Percentiles rank a stretch among this genome's conserved stretches.
These are phyloP conservation scores for Poeciliopsis turrubarensis DNA, from an alignment of 2,113 vertebrate genomes.

Conservation along the genomic window DNA sequence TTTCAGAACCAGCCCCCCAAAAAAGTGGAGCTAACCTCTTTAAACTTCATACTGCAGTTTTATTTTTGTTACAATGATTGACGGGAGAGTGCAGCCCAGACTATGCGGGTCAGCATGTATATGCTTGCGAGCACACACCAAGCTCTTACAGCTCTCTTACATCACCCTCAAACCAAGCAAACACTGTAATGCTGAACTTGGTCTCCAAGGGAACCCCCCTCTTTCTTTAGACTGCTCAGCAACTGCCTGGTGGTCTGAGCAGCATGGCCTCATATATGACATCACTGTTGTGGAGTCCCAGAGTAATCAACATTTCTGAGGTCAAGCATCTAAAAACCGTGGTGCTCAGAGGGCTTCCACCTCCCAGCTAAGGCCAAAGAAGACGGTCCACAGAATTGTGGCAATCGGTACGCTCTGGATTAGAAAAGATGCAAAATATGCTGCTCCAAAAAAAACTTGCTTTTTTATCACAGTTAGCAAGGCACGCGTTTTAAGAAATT, in stretches of 20 bases:
- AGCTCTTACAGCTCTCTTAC: constrained; percentile 51
- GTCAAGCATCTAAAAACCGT: constrained; percentile 14
- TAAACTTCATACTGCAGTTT: constrained; percentile 13
- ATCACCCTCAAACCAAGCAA: constrained; percentile 55
- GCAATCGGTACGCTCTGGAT: neutral
- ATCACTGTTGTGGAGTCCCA: constrained; percentile 47
- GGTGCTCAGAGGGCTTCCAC: neutral
- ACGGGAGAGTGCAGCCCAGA: constrained; percentile 16
- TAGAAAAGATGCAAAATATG: constrained; percentile 2
- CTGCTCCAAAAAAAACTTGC: neutral
- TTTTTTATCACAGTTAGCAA: neutral
- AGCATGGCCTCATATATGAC: constrained; percentile 55
- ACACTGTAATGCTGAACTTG: constrained; percentile 24
- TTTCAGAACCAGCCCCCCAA: constrained; percentile 28
- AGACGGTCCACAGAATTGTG: neutral
- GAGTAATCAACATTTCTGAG: constrained; percentile 32
- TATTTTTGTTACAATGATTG: constrained; percentile 46
- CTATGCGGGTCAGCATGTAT: constrained; percentile 13
- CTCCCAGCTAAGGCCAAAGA: neutral
- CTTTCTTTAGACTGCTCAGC: constrained; percentile 22
- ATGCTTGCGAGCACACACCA: constrained; percentile 2
- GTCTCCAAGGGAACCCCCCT: constrained; percentile 38
- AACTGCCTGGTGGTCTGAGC: constrained; percentile 41
- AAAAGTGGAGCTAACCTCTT: constrained; percentile 18
- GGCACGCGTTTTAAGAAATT: too few relatives aligned